phyloP scores from a whole-genome alignment of 2,888 invertebrate species.

The Tenthredo notha region DNA sequence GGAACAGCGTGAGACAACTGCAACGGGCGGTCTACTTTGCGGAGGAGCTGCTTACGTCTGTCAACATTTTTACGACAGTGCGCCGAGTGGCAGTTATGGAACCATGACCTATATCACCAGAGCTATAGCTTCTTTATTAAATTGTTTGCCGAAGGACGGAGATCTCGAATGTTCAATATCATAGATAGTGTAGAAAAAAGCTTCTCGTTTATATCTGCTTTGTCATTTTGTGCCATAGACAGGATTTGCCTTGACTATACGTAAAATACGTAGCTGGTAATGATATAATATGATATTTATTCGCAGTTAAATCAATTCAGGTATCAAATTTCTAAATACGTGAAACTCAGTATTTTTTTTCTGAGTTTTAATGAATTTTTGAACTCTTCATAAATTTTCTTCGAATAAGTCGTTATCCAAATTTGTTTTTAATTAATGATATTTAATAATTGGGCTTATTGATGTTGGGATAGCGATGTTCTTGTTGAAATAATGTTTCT shows the following conservation, averaged over 20 bases:
- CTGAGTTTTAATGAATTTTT: not conserved
- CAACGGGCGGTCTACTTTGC: constrained; percentile 87
- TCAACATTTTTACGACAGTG: constrained; percentile 98
- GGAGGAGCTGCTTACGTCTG: constrained; percentile 97
- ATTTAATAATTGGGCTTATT: not conserved
- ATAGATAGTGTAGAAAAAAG: constrained; percentile 59
- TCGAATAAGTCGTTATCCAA: not conserved
- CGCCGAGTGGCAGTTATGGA: constrained; percentile 98
- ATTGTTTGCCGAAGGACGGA: constrained; percentile 87
- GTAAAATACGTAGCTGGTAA: constrained; percentile 35
- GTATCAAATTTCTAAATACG: not conserved
- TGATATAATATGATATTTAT: constrained; percentile 10
- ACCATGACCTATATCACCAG: constrained; percentile 98
- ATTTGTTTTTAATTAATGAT: not conserved
- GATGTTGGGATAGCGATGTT: not conserved
- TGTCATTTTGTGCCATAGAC: not conserved
- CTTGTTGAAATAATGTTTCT: not conserved
- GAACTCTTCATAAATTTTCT: not conserved
- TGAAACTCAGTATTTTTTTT: not conserved
- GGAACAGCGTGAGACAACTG: constrained; percentile 82
- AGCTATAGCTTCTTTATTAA: constrained; percentile 88
- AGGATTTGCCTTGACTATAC: not conserved
- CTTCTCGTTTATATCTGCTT: not conserved
- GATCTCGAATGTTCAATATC: constrained; percentile 90
- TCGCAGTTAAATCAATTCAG: not conserved